Evolutionary conservation across 2,113 vertebrate species (phyloP), one percentile per base, ranked within the genome.

Genomic region (Bettongia penicillata): DNA sequence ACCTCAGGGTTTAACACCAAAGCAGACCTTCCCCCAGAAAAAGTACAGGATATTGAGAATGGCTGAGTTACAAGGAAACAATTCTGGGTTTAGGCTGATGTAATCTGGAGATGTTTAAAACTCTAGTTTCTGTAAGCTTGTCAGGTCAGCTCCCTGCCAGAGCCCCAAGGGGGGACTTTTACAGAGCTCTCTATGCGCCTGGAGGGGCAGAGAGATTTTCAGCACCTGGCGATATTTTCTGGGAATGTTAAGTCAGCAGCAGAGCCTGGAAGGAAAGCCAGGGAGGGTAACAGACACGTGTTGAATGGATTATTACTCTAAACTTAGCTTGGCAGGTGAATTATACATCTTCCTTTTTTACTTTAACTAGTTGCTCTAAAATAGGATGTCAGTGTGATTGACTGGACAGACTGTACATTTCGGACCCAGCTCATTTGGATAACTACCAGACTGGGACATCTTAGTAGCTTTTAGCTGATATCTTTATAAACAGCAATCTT

Each of bases 201-300:
- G 43, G n/a, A 84, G 89, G 50, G 10, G 48, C 52, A 90, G 89
- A 89, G 55, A 91, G 23, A 19, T 55, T 95, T 91, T 68, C 77
- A 91, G 47, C 52, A 61, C 49, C 48, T 53, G 52, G 91, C 92
- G 19, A 50, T n/a, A 51, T 25, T 61, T 53, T 12, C 49, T 53
- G 91, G 49, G 93, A 95, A 50, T 51, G 92, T 84, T 84, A 92
- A 92, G 89, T 95, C 57, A 89, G 53, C 57, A 94, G 93, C 68
- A n/a, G 68, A 84, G 9, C 8, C 84, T 43, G 90, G 91, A 93
- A 93, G 31, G 89, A 37, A 57, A 8, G 37, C 61, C 43, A 25
- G 90, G 11, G 96, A 92, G 61, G 31, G 50, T 51, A 68, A 26
- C n/a, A 10, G 14, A 53, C 90, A 52, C 8, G 1, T 48, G 51